A percentile compares a stretch with the other conserved stretches of the same genome.
Evolutionary conservation across 2,797 vertebrate genomes (phyloP).

Genomic region (Natrix natrix): DNA sequence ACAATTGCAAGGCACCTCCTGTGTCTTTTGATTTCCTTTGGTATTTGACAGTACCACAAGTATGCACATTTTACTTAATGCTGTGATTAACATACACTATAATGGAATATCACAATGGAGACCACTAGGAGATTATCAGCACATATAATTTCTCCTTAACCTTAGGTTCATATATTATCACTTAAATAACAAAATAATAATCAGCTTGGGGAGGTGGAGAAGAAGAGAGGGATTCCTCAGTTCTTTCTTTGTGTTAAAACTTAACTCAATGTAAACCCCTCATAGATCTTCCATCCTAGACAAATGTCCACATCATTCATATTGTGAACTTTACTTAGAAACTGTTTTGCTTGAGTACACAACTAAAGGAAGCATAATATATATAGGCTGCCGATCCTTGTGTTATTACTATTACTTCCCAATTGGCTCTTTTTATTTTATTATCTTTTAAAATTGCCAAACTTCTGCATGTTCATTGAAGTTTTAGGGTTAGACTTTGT

Average conservation of each 20-base stretch:
- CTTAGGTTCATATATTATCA: slow-evolving; percentile 60
- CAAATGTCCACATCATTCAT: background rate
- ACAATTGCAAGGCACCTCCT: slow-evolving; percentile 51
- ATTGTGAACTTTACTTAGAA: background rate
- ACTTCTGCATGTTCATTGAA: background rate
- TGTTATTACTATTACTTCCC: background rate
- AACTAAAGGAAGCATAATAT: background rate
- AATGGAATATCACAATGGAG: slow-evolving; percentile 56
- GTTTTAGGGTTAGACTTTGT: background rate
- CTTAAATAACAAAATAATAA: slow-evolving; percentile 67
- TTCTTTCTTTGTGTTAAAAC: slow-evolving; percentile 52
- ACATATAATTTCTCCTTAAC: slow-evolving; percentile 63
- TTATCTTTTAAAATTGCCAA: background rate
- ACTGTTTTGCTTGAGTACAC: background rate
- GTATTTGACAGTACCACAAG: slow-evolving; percentile 44
- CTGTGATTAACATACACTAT: slow-evolving; percentile 53
- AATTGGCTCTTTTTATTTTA: background rate
- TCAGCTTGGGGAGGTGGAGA: slow-evolving; percentile 18
- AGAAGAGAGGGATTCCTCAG: slow-evolving; percentile 20
- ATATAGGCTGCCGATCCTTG: background rate
- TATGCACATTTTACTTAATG: slow-evolving; percentile 42
- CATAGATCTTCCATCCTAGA: slow-evolving; percentile 28
- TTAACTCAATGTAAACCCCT: slow-evolving; percentile 42
- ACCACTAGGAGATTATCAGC: slow-evolving; percentile 52
- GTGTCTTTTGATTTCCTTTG: slow-evolving; percentile 32